Evolutionary conservation across 2,888 invertebrate species (phyloP).

Genomic region (Polydesmus complanatus): DNA sequence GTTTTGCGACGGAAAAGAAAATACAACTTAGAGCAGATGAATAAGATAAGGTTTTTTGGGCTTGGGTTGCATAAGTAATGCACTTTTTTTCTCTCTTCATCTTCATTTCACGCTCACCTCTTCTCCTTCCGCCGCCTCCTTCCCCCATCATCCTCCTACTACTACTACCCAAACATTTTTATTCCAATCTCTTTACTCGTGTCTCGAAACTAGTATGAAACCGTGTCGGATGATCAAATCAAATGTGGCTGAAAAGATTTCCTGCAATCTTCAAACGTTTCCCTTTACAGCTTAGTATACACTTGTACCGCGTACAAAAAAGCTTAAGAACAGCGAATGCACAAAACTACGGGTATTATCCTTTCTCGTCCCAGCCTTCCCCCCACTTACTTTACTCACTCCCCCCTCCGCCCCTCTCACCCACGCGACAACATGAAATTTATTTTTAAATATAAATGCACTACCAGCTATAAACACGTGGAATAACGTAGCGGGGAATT

Average conservation of each 20-base stretch:
- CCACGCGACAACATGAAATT: background rate
- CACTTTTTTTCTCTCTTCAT: background rate
- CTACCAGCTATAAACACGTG: background rate
- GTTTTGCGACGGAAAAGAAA: background rate
- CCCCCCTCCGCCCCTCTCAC: background rate
- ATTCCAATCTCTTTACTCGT: background rate
- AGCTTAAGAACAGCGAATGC: background rate
- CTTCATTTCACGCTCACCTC: background rate
- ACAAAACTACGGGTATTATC: too few species aligned
- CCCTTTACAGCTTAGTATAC: background rate
- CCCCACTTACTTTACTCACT: background rate
- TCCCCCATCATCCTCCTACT: too few species aligned
- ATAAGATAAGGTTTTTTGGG: background rate
- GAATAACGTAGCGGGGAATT: background rate
- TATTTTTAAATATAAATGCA: background rate
- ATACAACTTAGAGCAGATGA: background rate
- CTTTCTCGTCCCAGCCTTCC: background rate
- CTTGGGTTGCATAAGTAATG: background rate
- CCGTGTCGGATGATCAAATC: background rate
- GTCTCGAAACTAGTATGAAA: background rate
- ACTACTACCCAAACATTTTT: too few species aligned
- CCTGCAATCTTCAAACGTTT: background rate
- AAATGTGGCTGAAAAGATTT: background rate
- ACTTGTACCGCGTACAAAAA: background rate
- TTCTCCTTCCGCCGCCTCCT: background rate